These are phyloP conservation scores for Agrochola macilenta DNA, from an alignment of 2,888 invertebrate genomes.

Conservation along the genomic window DNA sequence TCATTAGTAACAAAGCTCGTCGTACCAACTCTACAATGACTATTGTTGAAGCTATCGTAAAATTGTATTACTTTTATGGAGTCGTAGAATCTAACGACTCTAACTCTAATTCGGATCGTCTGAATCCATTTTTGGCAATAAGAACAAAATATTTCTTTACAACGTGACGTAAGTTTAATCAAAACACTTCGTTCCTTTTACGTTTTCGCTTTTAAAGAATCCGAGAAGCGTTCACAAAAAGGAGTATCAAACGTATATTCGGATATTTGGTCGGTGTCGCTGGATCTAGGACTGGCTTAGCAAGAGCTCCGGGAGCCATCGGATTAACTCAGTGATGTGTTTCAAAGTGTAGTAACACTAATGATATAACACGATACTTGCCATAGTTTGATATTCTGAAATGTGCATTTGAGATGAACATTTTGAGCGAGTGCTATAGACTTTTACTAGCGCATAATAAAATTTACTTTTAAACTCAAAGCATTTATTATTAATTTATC, in stretches of 20 bases:
- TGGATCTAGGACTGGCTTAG: constrained; percentile 15
- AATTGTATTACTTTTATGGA: constrained; percentile 35
- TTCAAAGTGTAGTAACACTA: constrained; percentile 7
- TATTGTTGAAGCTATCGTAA: constrained; percentile 21
- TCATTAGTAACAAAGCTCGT: constrained; percentile 22
- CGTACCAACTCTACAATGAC: background rate
- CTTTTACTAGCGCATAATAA: background rate
- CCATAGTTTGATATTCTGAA: background rate
- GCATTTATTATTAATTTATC: too few species aligned
- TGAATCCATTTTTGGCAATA: constrained; percentile 21
- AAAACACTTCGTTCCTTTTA: constrained; percentile 9
- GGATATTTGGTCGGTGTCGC: constrained; percentile 23
- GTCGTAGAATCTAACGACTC: constrained; percentile 31
- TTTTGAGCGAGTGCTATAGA: background rate
- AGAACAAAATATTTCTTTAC: constrained; percentile 9
- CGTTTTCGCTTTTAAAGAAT: constrained; percentile 32
- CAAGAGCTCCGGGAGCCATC: background rate
- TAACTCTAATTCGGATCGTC: constrained; percentile 26
- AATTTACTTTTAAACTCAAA: background rate
- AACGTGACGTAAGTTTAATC: constrained; percentile 14
- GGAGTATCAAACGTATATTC: constrained; percentile 27
- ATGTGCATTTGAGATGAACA: background rate
- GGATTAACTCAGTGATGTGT: constrained; percentile 41
- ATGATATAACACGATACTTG: constrained; percentile 4
- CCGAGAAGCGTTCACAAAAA: constrained; percentile 32